These are phyloP conservation scores for Calephelis perditalis DNA, from an alignment of 2,888 invertebrate genomes.

Conservation along the genomic window DNA sequence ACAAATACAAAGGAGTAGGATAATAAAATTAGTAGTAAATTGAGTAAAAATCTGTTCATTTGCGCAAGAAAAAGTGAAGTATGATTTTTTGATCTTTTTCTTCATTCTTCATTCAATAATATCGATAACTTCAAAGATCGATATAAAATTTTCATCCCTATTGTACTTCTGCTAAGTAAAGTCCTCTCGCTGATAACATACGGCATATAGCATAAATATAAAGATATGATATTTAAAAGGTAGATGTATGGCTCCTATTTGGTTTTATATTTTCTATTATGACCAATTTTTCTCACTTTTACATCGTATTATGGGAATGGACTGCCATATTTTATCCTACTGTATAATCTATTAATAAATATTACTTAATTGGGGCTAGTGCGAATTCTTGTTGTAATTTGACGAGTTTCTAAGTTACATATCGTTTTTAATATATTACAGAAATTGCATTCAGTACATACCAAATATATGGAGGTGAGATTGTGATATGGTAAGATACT, in stretches of 20 bases:
- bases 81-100: too few species aligned
- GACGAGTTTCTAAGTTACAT: neutral
- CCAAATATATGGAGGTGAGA: too few species aligned
- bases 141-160: neutral
- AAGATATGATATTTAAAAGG: conserved; percentile 53
- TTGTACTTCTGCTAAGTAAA: neutral
- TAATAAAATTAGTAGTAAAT: too few species aligned
- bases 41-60: too few species aligned
- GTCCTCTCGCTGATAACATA: conserved; percentile 33
- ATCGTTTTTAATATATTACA: too few species aligned
- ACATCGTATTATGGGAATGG: conserved; percentile 62
- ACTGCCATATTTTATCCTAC: conserved; percentile 70
- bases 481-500: too few species aligned
- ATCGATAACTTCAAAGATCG: neutral
- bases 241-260: conserved; percentile 52
- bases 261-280: conserved; percentile 53
- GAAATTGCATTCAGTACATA: too few species aligned
- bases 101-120: neutral
- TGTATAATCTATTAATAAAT: conserved; percentile 42
- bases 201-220: conserved; percentile 45
- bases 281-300: conserved; percentile 74
- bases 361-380: conserved; percentile 29
- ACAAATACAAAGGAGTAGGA: too few species aligned
- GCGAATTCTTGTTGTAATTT: conserved; percentile 1
- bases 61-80: too few species aligned